A percentile compares a stretch with the other conserved stretches of the same genome.
These are phyloP conservation scores for Neuroterus valhalla DNA, from an alignment of 1,140 invertebrate species.

Conservation along the genomic window DNA sequence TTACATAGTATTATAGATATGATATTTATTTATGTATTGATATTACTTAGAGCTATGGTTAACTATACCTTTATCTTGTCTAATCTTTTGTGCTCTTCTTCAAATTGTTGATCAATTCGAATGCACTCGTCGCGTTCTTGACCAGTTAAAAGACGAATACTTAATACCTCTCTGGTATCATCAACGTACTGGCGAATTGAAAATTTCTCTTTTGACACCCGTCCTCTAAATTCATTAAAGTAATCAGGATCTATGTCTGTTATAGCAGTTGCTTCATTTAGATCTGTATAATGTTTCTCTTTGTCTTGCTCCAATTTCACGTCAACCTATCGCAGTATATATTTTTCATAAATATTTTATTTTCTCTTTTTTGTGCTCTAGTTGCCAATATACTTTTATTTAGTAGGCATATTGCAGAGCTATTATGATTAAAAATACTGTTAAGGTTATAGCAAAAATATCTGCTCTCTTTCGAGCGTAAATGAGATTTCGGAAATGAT, in stretches of 20 bases:
- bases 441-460: too few relatives aligned
- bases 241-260: conserved; percentile 79
- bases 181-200: conserved; percentile 76
- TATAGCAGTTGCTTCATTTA: conserved; percentile 51
- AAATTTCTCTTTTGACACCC: conserved; percentile 74
- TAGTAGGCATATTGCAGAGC: too few relatives aligned
- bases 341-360: conserved; percentile 32
- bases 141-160: conserved; percentile 76
- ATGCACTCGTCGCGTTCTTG: conserved; percentile 78
- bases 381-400: conserved; percentile 39
- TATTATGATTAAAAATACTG: too few relatives aligned
- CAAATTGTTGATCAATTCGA: conserved; percentile 78
- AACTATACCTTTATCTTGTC: conserved; percentile 73
- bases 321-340: conserved; percentile 46
- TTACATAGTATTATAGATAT: not conserved
- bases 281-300: conserved; percentile 48
- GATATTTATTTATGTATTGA: not conserved
- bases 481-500: too few relatives aligned
- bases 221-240: conserved; percentile 77
- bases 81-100: conserved; percentile 76
- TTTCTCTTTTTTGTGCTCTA: conserved; percentile 49
- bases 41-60: not conserved
- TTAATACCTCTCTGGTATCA: conserved; percentile 75
- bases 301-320: conserved; percentile 48
- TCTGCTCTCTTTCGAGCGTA: too few relatives aligned